phyloP scores from a whole-genome alignment of 1,140 invertebrate genomes.

The Apolygus lucorum region DNA sequence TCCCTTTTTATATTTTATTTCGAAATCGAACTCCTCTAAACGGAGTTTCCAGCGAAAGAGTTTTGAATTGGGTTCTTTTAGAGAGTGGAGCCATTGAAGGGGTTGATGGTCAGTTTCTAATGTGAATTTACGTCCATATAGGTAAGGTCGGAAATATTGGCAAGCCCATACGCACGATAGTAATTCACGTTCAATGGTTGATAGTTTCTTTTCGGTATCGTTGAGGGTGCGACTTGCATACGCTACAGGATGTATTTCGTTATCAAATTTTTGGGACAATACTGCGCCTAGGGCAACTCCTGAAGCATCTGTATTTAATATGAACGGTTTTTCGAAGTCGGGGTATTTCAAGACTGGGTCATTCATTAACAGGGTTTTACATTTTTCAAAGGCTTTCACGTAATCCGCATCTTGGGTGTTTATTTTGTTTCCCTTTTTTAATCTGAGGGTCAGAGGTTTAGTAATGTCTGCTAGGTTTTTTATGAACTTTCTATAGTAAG shows the following conservation, averaged over 20 bases:
- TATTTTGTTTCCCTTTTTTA: conserved; percentile 33
- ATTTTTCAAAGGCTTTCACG: conserved; percentile 15
- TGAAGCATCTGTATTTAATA: conserved; percentile 32
- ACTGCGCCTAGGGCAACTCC: conserved; percentile 30
- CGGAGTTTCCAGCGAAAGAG: too few species aligned
- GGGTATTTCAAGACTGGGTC: conserved; percentile 29
- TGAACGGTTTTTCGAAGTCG: conserved; percentile 32
- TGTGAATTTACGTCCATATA: too few species aligned
- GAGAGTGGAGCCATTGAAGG: conserved; percentile 22
- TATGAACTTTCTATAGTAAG: conserved; percentile 40
- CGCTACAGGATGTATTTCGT: conserved; percentile 34
- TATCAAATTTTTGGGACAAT: conserved; percentile 35
- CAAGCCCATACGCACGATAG: too few species aligned
- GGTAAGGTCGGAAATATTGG: conserved; percentile 42
- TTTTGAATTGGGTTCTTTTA: too few species aligned
- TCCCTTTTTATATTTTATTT: too few species aligned
- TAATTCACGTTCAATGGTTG: conserved; percentile 39
- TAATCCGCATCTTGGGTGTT: conserved; percentile 13
- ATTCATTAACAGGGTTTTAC: too few species aligned
- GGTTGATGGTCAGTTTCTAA: too few species aligned
- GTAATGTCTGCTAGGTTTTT: conserved; percentile 34
- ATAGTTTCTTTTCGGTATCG: conserved; percentile 40
- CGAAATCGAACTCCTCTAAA: too few species aligned
- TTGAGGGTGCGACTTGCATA: conserved; percentile 41
- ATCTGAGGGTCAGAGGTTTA: conserved; percentile 34